A percentile compares a stretch with the other conserved stretches of the same genome.
Evolutionary conservation across 2,113 vertebrate species (phyloP).

Genomic region (Syngnathoides biaculeatus): DNA sequence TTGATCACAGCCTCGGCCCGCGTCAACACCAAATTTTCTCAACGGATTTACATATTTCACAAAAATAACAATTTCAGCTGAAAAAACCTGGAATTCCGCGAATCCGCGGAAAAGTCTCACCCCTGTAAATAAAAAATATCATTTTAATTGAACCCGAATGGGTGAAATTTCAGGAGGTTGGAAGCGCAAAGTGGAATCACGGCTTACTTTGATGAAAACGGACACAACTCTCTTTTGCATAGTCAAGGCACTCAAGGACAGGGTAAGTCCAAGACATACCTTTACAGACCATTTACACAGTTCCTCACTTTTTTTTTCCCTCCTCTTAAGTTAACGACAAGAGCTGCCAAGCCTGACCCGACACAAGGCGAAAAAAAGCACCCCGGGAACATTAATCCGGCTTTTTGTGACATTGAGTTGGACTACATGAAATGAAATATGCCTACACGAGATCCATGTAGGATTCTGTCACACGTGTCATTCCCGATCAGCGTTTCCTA

Average conservation of each 20-base stretch:
- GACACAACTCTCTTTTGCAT: slow-evolving; percentile 65
- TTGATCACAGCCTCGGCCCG: no score
- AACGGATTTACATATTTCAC: no score
- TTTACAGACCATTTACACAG: not conserved
- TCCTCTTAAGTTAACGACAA: slow-evolving; percentile 26
- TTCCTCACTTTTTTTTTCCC: not conserved
- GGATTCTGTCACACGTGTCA: not conserved
- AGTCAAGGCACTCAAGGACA: slow-evolving; percentile 49
- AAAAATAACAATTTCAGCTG: no score
- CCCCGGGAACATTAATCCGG: slow-evolving; percentile 38
- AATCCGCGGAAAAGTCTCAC: no score
- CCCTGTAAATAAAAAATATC: no score
- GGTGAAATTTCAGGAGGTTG: slow-evolving; percentile 56
- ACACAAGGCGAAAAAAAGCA: slow-evolving; percentile 19
- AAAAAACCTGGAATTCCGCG: no score
- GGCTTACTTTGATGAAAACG: slow-evolving; percentile 62
- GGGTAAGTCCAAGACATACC: slow-evolving; percentile 41
- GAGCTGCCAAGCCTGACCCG: slow-evolving; percentile 29
- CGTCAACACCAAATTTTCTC: no score
- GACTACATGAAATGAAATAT: slow-evolving; percentile 29
- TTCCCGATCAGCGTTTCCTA: no score
- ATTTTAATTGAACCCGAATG: not conserved
- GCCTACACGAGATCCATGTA: slow-evolving; percentile 14
- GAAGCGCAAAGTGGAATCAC: slow-evolving; percentile 52
- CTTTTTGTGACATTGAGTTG: slow-evolving; percentile 50